Base-by-base conservation (phyloP, 1,140 invertebrate species). In the Cyclina sinensis region DNA sequence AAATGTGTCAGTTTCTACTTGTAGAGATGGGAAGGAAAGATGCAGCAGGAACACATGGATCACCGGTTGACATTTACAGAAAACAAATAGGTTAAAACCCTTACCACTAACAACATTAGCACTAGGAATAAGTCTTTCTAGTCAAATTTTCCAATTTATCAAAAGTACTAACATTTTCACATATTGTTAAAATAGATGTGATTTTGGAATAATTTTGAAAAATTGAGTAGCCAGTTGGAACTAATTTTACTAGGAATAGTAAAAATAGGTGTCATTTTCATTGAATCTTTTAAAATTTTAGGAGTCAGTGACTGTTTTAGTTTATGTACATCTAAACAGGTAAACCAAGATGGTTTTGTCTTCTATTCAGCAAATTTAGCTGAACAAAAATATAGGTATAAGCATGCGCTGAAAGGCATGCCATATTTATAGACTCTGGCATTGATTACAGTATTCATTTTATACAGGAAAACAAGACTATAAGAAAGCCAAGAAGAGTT, bases 401-500 rank as follows among this genome's bases (percentile, higher is more conserved):
- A n/a, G n/a, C n/a, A 14, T 54, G 51, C 18, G 21, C 51, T 54
- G 51, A 3, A 18, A 3, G 43, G 7, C 43, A 46, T 54, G 51
- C 21, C 51, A 18, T 14, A 18, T 18, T 14, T 14, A n/a, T 14
- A 12, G 21, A 54, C 14, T 3, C 2, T 3, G 4, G 7, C 7
- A 54, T 3, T 54, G 21, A 18, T 54, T 54, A 43, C 18, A 30
- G 2, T 54, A 30, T 54, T n/a, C 43, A 39, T 43, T 81, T 16
- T 48, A 46, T 70, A 39, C 62, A 91, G 90, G 90, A 30, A 91
- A 91, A 80, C 90, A 91, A 54, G 90, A 91, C 57, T 91, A 86
- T 46, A 91, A 91, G 57, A 91, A 90, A 46, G 81, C 68, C 54
- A 91, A 90, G 73, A 88, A 89, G 32, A 87, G 79, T 24, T 30